These are phyloP conservation scores for Drepana falcataria DNA, from an alignment of 2,888 invertebrate species.

Conservation along the genomic window DNA sequence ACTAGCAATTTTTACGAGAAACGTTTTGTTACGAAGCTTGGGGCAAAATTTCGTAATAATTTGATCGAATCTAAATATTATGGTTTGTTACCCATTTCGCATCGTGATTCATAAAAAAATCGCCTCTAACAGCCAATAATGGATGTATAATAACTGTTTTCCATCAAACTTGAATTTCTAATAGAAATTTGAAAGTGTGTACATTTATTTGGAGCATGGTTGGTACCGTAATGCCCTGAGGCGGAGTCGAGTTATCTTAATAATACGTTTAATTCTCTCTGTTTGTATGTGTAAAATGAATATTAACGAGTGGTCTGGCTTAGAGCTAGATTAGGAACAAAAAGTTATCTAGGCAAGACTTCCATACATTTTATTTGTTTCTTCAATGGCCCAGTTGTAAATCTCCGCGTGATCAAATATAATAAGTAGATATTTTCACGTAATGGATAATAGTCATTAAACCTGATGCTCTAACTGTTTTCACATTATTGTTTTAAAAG, in stretches of 20 bases:
- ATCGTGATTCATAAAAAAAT: not conserved
- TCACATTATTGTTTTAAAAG: not conserved
- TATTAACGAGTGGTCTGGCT: not conserved
- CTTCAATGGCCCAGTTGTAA: not conserved
- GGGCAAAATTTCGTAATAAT: not conserved
- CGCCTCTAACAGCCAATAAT: constrained; percentile 23
- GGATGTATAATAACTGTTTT: constrained; percentile 55
- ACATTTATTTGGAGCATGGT: constrained; percentile 52
- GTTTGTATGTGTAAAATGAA: constrained; percentile 22
- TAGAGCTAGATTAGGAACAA: not conserved
- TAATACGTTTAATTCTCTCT: constrained; percentile 32
- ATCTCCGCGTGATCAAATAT: not conserved
- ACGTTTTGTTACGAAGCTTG: not conserved
- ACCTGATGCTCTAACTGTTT: not conserved
- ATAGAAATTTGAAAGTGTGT: constrained; percentile 51
- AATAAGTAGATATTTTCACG: not conserved
- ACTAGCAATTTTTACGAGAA: too few relatives aligned
- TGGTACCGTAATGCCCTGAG: constrained; percentile 58
- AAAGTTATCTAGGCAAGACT: not conserved
- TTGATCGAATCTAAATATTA: not conserved
- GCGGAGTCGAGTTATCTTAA: constrained; percentile 30
- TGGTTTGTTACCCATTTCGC: not conserved
- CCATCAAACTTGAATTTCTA: constrained; percentile 63
- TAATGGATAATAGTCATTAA: not conserved
- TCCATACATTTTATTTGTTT: not conserved